Conservation (phyloP, 2,113 vertebrate species). For the Poecile atricapillus region DNA sequence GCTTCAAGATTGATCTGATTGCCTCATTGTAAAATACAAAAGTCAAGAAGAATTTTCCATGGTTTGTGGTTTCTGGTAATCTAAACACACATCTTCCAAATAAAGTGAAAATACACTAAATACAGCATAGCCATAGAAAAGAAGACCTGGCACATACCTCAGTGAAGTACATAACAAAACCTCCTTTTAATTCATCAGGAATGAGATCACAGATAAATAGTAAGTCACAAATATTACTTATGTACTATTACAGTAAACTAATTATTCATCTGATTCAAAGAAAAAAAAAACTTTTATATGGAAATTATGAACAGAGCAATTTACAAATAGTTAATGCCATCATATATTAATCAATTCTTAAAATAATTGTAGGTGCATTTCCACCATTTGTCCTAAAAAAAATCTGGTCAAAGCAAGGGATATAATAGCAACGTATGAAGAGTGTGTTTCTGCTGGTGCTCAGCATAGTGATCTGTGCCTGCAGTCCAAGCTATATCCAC, state of each 20-base stretch:
- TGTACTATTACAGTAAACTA: background rate
- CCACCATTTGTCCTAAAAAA: background rate
- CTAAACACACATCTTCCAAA: background rate
- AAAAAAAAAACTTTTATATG: background rate
- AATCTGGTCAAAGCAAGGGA: background rate
- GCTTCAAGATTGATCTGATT: background rate
- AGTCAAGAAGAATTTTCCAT: background rate
- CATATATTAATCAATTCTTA: background rate
- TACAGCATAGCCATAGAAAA: background rate
- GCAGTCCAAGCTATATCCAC: background rate
- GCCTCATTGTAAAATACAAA: background rate
- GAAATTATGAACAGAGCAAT: background rate
- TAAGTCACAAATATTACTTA: slow-evolving; percentile 9
- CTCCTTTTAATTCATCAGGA: background rate
- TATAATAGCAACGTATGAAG: background rate
- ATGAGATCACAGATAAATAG: slow-evolving; percentile 3
- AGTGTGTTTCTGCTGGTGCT: background rate
- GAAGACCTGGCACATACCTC: background rate
- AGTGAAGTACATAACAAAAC: background rate
- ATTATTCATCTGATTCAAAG: background rate
- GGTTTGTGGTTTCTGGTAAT: background rate
- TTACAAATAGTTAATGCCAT: background rate
- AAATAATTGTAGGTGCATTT: background rate
- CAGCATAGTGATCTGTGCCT: background rate
- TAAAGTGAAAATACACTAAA: background rate